Evolutionary conservation across 2,888 invertebrate species (phyloP).

Genomic region (Phengaris alcon): DNA sequence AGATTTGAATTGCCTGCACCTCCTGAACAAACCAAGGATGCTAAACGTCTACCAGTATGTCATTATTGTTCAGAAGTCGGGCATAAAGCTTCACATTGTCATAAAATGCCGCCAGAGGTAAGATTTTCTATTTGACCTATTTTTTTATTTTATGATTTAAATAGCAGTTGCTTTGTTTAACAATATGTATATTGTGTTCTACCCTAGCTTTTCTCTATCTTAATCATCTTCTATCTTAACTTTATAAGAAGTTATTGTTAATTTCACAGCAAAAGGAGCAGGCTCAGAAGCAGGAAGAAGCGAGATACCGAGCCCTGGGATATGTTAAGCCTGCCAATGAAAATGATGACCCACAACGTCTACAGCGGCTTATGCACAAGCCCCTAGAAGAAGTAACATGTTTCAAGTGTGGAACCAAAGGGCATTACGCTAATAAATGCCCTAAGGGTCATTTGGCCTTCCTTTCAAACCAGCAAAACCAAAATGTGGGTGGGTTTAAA

Average conservation of each 20-base stretch:
- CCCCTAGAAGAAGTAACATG: slow-evolving; percentile 98
- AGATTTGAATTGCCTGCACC: slow-evolving; percentile 95
- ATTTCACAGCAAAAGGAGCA: slow-evolving; percentile 74
- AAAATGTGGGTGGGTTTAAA: slow-evolving; percentile 53
- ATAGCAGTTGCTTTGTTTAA: background rate
- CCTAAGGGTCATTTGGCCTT: slow-evolving; percentile 99
- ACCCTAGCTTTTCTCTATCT: too few relatives aligned
- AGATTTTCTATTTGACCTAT: slow-evolving; percentile 34
- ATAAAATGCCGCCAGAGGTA: slow-evolving; percentile 88
- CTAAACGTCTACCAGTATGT: slow-evolving; percentile 92
- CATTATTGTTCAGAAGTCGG: slow-evolving; percentile 98
- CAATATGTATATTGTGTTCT: background rate
- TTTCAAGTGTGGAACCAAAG: slow-evolving; percentile 98
- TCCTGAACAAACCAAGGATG: slow-evolving; percentile 89
- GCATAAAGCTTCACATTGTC: slow-evolving; percentile 96
- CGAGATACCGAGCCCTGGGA: slow-evolving; percentile 73
- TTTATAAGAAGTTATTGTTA: background rate
- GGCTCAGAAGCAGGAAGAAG: slow-evolving; percentile 76
- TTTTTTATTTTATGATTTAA: background rate
- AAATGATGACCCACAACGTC: slow-evolving; percentile 49
- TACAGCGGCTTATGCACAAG: slow-evolving; percentile 78
- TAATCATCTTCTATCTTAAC: background rate
- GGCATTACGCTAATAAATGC: slow-evolving; percentile 99
- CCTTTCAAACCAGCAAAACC: slow-evolving; percentile 82
- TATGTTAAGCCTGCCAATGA: slow-evolving; percentile 67